Percentiles rank a stretch among this genome's conserved stretches.
Evolutionary conservation across 2,797 vertebrate genomes (phyloP).

Genomic region (Notoglanidium macrostoma): DNA sequence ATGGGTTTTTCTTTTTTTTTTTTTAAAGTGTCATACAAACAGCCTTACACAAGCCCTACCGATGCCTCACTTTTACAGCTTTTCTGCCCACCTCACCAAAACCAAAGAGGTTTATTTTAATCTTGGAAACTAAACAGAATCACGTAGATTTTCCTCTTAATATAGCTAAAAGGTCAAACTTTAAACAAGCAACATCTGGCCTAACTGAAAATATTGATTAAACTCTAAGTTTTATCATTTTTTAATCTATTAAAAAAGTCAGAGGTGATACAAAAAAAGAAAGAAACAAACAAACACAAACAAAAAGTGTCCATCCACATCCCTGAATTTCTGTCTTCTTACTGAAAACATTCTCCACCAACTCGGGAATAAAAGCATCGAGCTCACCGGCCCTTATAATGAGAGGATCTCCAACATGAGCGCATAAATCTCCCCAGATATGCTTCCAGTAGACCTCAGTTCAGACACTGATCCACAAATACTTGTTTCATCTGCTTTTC

Average conservation of each 20-base stretch:
- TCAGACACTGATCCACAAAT: not conserved
- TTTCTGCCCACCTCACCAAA: not conserved
- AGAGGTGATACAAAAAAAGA: not conserved
- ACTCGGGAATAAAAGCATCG: not conserved
- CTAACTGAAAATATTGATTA: not conserved
- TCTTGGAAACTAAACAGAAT: not conserved
- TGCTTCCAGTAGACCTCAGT: not conserved
- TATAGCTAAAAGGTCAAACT: not conserved
- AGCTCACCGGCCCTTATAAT: not conserved
- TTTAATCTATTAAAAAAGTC: not conserved
- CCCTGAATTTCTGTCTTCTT: not conserved
- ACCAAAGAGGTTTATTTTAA: not conserved
- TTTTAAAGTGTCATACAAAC: not conserved
- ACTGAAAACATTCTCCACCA: not conserved
- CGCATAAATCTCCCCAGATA: not conserved
- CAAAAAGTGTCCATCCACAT: not conserved
- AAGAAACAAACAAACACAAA: not conserved
- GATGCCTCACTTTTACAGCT: not conserved
- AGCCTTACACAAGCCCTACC: slow-evolving; percentile 15
- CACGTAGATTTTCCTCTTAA: not conserved
- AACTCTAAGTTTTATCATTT: not conserved
- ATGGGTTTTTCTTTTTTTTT: slow-evolving; percentile 7
- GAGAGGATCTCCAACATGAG: not conserved
- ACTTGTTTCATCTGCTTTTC: not conserved
- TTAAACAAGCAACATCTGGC: not conserved